Conservation (phyloP, 2,888 invertebrate species). For the Scaptomyza tumidula region DNA sequence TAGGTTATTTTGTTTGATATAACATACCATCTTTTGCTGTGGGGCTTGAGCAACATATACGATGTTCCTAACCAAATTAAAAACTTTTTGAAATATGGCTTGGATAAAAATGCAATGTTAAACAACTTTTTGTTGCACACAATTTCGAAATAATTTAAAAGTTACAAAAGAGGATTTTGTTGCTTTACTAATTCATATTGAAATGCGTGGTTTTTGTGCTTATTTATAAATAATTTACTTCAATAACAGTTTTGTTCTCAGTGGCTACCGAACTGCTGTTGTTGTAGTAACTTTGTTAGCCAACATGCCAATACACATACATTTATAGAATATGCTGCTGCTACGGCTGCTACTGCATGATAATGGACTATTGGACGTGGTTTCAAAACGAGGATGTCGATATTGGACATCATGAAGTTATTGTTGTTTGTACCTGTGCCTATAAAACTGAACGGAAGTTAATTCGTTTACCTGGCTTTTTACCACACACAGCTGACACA, state of each 20-base stretch:
- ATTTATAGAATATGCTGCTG: slow-evolving; percentile 15
- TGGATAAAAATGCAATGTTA: too few relatives aligned
- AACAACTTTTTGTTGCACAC: too few relatives aligned
- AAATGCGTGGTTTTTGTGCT: too few relatives aligned
- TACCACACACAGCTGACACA: slow-evolving; percentile 49
- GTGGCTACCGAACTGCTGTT: slow-evolving; percentile 26
- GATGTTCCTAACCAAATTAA: too few relatives aligned
- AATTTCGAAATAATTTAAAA: too few relatives aligned
- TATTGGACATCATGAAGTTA: slow-evolving; percentile 52
- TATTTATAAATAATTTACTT: too few relatives aligned
- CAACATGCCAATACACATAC: slow-evolving; percentile 31
- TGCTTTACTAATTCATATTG: too few relatives aligned
- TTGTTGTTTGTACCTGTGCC: slow-evolving; percentile 28
- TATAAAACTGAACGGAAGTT: slow-evolving; percentile 64
- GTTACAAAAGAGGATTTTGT: too few relatives aligned
- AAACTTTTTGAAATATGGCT: too few relatives aligned
- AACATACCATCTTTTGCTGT: too few relatives aligned
- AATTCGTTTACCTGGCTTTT: slow-evolving; percentile 73
- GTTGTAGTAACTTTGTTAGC: slow-evolving; percentile 55
- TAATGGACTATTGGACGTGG: slow-evolving; percentile 53
- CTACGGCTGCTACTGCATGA: slow-evolving; percentile 44
- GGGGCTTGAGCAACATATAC: too few relatives aligned
- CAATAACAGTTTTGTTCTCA: slow-evolving; percentile 4
- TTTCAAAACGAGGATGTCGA: slow-evolving; percentile 14
- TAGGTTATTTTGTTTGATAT: too few relatives aligned